A percentile compares a stretch with the other conserved stretches of the same genome.
These are phyloP conservation scores for Dinomys branickii DNA, from an alignment of 2,113 vertebrate genomes.

Conservation along the genomic window DNA sequence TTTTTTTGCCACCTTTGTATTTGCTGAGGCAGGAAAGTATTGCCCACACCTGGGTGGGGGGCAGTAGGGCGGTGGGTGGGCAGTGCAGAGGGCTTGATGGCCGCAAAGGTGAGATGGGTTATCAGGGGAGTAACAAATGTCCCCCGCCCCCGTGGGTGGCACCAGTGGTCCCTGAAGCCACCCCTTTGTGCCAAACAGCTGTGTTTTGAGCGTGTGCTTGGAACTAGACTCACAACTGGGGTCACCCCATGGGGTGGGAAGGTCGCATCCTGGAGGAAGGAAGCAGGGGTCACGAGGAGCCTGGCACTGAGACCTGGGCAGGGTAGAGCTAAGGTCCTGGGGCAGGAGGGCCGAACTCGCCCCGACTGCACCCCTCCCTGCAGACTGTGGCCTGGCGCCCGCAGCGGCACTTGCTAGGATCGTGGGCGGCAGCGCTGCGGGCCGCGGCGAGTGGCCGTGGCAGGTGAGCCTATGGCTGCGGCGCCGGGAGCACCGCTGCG, in stretches of 20 bases:
- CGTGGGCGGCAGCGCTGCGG: conserved; percentile 90
- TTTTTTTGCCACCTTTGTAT: neutral
- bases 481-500: conserved; percentile 92
- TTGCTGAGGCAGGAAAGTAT: neutral
- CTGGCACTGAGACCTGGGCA: neutral
- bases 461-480: conserved; percentile 94
- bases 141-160: neutral
- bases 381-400: conserved; percentile 92
- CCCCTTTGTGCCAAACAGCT: neutral
- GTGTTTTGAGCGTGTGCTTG: too few species aligned
- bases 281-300: neutral
- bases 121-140: neutral
- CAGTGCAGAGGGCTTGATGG: neutral
- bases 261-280: too few species aligned
- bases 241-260: neutral
- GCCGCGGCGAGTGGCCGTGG: conserved; percentile 96
- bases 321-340: neutral
- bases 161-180: too few species aligned
- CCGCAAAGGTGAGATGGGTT: neutral
- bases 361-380: neutral
- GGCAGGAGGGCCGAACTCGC: neutral
- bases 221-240: too few species aligned
- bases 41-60: accelerated
- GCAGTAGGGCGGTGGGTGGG: neutral
- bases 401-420: conserved; percentile 89